Conservation (phyloP, 2,888 invertebrate species). For the Melikaiella ostensackeni region DNA sequence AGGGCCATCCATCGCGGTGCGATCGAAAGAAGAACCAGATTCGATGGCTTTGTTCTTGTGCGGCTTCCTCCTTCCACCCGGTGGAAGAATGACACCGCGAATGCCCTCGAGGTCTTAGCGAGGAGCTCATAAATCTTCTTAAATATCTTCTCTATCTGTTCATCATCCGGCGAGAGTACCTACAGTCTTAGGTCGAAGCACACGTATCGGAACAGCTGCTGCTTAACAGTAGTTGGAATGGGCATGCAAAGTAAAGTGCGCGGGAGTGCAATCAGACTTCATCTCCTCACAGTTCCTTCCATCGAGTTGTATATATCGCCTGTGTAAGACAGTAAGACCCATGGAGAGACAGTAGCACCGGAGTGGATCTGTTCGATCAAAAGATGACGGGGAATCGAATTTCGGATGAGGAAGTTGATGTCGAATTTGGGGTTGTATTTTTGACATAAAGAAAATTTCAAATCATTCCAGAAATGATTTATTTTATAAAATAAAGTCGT, state of each 20-base stretch:
- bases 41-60: constrained; percentile 38
- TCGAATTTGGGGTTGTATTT: not conserved
- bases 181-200: constrained; percentile 24
- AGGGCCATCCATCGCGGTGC: constrained; percentile 24
- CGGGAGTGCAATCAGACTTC: constrained; percentile 72
- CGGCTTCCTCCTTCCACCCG: constrained; percentile 31
- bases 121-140: constrained; percentile 69
- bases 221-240: constrained; percentile 71
- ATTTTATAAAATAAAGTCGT: not conserved
- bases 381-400: not conserved
- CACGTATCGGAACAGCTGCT: constrained; percentile 60
- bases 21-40: constrained; percentile 39
- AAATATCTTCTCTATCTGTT: constrained; percentile 70
- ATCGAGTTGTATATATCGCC: not conserved
- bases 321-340: not conserved
- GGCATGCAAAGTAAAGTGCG: constrained; percentile 66
- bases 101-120: constrained; percentile 49
- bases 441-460: not conserved
- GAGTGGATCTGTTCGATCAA: not conserved
- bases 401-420: not conserved
- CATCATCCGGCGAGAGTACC: constrained; percentile 56
- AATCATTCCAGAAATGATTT: not conserved
- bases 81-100: constrained; percentile 49
- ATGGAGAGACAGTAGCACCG: not conserved
- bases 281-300: constrained; percentile 65